These are phyloP conservation scores for Lithophane ornitopus DNA, from an alignment of 2,888 invertebrate genomes.

Conservation along the genomic window DNA sequence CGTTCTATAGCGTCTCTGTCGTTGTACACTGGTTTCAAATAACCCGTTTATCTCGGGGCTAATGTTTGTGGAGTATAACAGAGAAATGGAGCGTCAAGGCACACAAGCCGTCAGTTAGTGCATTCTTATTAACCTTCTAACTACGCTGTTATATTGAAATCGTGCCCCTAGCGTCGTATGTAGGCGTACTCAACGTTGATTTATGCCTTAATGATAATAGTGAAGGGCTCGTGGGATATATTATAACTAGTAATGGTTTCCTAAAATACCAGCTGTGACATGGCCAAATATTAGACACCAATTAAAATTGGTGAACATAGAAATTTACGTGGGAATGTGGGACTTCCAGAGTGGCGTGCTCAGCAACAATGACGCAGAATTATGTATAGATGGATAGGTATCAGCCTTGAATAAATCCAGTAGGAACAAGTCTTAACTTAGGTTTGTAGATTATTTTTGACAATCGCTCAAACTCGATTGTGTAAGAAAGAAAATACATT, in stretches of 20 bases:
- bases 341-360: slow-evolving; percentile 14
- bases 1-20: slow-evolving; percentile 46
- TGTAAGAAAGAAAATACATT: neutral
- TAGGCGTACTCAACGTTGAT: slow-evolving; percentile 54
- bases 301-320: slow-evolving; percentile 45
- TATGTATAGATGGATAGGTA: neutral
- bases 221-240: slow-evolving; percentile 29
- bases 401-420: slow-evolving; percentile 8
- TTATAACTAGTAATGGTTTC: slow-evolving; percentile 32
- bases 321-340: slow-evolving; percentile 31
- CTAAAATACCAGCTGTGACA: slow-evolving; percentile 37
- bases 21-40: slow-evolving; percentile 60
- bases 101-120: slow-evolving; percentile 38
- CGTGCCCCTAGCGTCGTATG: slow-evolving; percentile 47
- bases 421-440: neutral
- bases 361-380: slow-evolving; percentile 17
- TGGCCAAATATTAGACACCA: slow-evolving; percentile 22
- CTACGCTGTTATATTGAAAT: slow-evolving; percentile 42
- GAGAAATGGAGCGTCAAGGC: slow-evolving; percentile 57
- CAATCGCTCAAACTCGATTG: neutral
- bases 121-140: slow-evolving; percentile 58
- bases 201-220: slow-evolving; percentile 53
- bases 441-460: neutral
- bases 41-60: slow-evolving; percentile 61
- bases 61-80: slow-evolving; percentile 54